Evolutionary conservation across 2,797 vertebrate species (phyloP).

Genomic region (Dendrocincla tyrannina): DNA sequence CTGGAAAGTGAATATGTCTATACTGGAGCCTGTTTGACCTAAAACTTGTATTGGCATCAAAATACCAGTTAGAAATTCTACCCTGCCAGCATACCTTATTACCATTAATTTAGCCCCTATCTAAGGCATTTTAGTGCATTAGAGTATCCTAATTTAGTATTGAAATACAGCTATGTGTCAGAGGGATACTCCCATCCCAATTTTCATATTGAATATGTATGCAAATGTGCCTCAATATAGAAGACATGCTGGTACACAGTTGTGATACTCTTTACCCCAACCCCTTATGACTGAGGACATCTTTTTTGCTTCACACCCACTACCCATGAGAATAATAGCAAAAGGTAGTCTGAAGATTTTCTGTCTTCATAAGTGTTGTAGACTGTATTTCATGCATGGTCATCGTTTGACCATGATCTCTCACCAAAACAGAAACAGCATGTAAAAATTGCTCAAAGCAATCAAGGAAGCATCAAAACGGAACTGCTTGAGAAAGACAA

Average conservation of each 20-base stretch:
- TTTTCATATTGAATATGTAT: neutral
- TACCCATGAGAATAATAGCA: neutral
- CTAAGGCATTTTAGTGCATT: neutral
- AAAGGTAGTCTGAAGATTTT: neutral
- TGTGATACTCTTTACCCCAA: neutral
- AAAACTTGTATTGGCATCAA: neutral
- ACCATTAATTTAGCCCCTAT: neutral
- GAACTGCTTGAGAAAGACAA: slow-evolving; percentile 17
- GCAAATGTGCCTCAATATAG: neutral
- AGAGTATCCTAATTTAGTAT: neutral
- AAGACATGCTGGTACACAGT: neutral
- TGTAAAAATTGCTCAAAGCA: slow-evolving; percentile 14
- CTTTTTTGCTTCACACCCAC: neutral
- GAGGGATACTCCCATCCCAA: neutral
- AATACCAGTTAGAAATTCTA: neutral
- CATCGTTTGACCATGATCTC: neutral
- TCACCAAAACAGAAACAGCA: neutral
- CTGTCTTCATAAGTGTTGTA: neutral
- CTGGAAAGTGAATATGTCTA: neutral
- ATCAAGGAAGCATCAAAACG: slow-evolving; percentile 11
- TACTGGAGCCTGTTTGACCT: neutral
- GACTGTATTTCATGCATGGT: neutral
- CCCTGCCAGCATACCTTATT: neutral
- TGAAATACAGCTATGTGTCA: neutral
- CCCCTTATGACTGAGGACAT: neutral